Evolutionary conservation across 2,797 vertebrate species (phyloP).

Genomic region (Phoebastria nigripes): DNA sequence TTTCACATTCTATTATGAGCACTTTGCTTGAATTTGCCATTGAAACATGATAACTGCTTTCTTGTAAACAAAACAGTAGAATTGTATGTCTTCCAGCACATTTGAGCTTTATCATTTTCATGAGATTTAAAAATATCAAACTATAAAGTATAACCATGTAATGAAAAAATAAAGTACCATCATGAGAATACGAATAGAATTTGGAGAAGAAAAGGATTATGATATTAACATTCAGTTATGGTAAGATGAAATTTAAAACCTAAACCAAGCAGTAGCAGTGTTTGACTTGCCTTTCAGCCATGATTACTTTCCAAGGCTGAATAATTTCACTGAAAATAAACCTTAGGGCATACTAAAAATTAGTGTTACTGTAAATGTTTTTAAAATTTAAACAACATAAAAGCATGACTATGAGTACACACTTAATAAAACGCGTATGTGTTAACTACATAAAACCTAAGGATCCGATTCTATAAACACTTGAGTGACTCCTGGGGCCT

Average conservation of each 20-base stretch:
- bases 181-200: neutral
- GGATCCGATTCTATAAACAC: neutral
- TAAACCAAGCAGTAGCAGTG: neutral
- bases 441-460: neutral
- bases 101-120: neutral
- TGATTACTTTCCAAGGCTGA: neutral
- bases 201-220: neutral
- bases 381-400: constrained; percentile 39
- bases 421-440: neutral
- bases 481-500: neutral
- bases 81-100: neutral
- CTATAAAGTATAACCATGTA: neutral
- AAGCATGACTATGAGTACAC: neutral
- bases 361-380: constrained; percentile 1
- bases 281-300: constrained; percentile 18
- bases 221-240: neutral
- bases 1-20: neutral
- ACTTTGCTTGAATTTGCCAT: neutral
- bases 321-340: constrained; percentile 29
- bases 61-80: neutral
- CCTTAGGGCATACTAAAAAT: neutral
- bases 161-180: neutral
- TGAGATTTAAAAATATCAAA: neutral
- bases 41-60: neutral
- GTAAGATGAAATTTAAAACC: neutral